A percentile compares a stretch with the other conserved stretches of the same genome.
phyloP scores from a whole-genome alignment of 2,888 invertebrate species.

The Microplitis manilae region DNA sequence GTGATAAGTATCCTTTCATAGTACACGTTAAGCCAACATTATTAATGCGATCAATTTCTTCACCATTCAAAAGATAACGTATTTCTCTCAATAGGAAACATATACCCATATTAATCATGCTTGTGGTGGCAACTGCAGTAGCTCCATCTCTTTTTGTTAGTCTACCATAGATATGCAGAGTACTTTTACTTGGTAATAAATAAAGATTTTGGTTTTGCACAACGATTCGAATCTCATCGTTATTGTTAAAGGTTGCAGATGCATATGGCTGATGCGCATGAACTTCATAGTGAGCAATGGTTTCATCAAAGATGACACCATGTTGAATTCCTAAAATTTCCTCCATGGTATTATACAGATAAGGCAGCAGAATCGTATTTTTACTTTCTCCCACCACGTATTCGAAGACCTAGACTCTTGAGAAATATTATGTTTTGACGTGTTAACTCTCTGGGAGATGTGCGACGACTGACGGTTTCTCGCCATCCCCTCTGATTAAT shows the following conservation, averaged over 20 bases:
- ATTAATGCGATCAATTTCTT: slow-evolving; percentile 60
- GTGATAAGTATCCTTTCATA: slow-evolving; percentile 63
- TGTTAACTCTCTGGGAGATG: slow-evolving; percentile 31
- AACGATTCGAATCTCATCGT: slow-evolving; percentile 46
- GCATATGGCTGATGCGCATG: slow-evolving; percentile 45
- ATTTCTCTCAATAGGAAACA: slow-evolving; percentile 61
- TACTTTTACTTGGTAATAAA: slow-evolving; percentile 42
- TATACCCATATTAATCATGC: slow-evolving; percentile 44
- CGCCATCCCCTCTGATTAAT: slow-evolving; percentile 30
- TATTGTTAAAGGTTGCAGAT: slow-evolving; percentile 41
- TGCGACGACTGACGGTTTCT: slow-evolving; percentile 32
- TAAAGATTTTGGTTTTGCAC: slow-evolving; percentile 45
- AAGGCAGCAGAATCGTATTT: slow-evolving; percentile 3
- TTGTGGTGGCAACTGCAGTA: slow-evolving; percentile 10
- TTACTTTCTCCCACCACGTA: slow-evolving; percentile 3
- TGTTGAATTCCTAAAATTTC: slow-evolving; percentile 36
- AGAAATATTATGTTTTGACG: slow-evolving; percentile 35
- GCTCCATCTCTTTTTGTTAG: slow-evolving; percentile 23
- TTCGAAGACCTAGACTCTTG: slow-evolving; percentile 30
- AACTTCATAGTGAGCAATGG: slow-evolving; percentile 42
- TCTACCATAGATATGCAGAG: slow-evolving; percentile 41
- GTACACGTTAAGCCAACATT: slow-evolving; percentile 62
- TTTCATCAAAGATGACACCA: slow-evolving; percentile 38
- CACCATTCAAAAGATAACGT: slow-evolving; percentile 63
- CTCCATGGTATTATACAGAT: slow-evolving; percentile 26